Evolutionary conservation across 2,113 vertebrate genomes (phyloP), one percentile per base, ranked within the genome.

Genomic region (Amia ocellicauda): DNA sequence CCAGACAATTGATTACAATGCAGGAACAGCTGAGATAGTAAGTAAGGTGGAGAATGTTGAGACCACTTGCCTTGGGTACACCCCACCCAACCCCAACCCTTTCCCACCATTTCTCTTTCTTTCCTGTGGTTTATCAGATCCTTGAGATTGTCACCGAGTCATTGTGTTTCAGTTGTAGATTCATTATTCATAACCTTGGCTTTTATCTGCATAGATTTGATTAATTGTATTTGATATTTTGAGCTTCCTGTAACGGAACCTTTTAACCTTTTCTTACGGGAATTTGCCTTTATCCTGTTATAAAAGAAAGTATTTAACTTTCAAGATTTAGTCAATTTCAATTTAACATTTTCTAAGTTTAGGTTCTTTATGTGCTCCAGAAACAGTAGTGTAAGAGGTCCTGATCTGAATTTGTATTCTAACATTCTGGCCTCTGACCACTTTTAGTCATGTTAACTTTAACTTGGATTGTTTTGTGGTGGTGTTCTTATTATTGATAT

Each of bases 1-100:
- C 74, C 70, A 42, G 75, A 72, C 74, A 79, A 70, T 65, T 64
- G 26, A 63, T 78, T 72, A 72, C 68, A 74, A 56, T 74, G 69
- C 67, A 74, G 68, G 65, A 78, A 75, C 57, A 64, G 47, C 64
- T 29, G 64, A 70, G 67, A 65, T 28, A 43, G 43, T 5, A 36
- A 23, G 5, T 22, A 47, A 36, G 31, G 31, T 36, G 31, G 31
- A 36, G 31, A 47, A 60, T 16, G 22, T 69, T 60, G 68, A 63
- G 60, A 74, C 63, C 43, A 36, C 55, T 50, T 14, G 3, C 26
- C n/a, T n/a, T n/a, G 13, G 23, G 36, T 61, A 41, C 58, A 68
- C 57, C 51, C 52, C 58, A 58, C 27, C 52, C 2, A 45, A 64
- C 53, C 23, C 65, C 67, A 73, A 69, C 71, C 68, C 42, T 61